phyloP scores from a whole-genome alignment of 1,140 invertebrate genomes.

The Drosophila bifasciata region DNA sequence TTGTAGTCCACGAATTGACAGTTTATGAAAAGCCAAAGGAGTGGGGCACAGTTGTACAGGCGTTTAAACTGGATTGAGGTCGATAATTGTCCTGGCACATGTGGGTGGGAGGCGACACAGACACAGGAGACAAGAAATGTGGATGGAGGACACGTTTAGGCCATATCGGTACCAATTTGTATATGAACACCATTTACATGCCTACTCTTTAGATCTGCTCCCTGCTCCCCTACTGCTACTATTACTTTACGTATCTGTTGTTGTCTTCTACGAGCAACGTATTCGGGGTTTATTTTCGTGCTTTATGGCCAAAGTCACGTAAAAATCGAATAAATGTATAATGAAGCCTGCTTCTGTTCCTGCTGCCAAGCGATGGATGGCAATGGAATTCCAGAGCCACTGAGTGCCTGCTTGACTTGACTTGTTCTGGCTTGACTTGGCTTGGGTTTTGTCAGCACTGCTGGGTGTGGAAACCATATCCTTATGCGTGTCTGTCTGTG shows the following conservation, averaged over 20 bases:
- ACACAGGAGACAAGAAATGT: not conserved
- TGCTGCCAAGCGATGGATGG: constrained; percentile 1
- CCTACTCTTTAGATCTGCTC: constrained; percentile 9
- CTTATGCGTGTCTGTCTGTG: constrained; percentile 2
- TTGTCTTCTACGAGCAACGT: constrained; percentile 5
- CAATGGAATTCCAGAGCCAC: constrained; percentile 34
- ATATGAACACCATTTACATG: constrained; percentile 56
- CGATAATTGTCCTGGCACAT: constrained; percentile 68
- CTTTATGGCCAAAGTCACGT: constrained; percentile 74
- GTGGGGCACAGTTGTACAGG: constrained; percentile 24
- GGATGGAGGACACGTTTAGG: constrained; percentile 32
- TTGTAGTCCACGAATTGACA: constrained; percentile 14
- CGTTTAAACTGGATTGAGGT: constrained; percentile 74
- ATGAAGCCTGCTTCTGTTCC: constrained; percentile 42
- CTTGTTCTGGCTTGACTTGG: no score
- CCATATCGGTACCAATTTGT: constrained; percentile 58
- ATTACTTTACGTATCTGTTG: constrained; percentile 32
- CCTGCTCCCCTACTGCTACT: constrained; percentile 9
- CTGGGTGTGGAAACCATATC: no score
- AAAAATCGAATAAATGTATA: constrained; percentile 78
- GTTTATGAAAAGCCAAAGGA: constrained; percentile 3
- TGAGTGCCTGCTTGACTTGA: constrained; percentile 26
- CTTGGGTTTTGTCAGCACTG: not conserved
- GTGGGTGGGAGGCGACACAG: not conserved
- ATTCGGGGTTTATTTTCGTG: constrained; percentile 63